Evolutionary conservation across 2,888 invertebrate genomes (phyloP), one percentile per base, ranked within the genome.

Genomic region (Drosophila greeni): DNA sequence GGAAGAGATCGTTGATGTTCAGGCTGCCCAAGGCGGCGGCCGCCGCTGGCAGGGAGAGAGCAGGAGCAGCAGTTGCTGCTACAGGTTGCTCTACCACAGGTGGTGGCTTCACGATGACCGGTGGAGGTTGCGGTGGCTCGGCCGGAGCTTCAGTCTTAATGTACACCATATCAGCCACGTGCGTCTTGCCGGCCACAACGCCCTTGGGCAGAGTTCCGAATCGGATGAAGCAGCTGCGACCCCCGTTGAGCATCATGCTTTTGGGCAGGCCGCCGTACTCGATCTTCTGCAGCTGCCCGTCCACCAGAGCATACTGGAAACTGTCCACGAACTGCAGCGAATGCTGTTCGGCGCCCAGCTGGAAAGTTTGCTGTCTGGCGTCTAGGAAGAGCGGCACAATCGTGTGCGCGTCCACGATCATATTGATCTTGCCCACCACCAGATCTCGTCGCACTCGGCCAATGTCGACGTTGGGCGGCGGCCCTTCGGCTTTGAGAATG

Each of bases 401-500:
- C 54, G 92, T 92, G 56, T 92, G 92, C 0, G 95, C 96, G 87
- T 97, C 94, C 6, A 96, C 92, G 55, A 96, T 94, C 64, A 96
- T 90, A 86, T 94, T 94, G 61, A 96, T 94, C 89, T 95, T 95
- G 0, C 95, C 96, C 0, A 94, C 93, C 1, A 95, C 94, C 43
- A 97, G 90, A 87, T 97, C 97, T 14, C 92, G 93, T 29, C 96
- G 91, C 75, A 93, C 92, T 34, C 92, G 92, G 0, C 97, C 95
- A 66, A 99, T 96, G 87, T 95, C 95, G 0, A 99, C 98, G 89
- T 96, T 96, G 0, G 99, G 99, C 5, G 97, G 93, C 0, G 97
- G 96, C 0, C 98, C 98, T 79, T 95, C 95, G 9, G 99, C 90
- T 82, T 95, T 94, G 1, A 99, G 91, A 43, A 92, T 90, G 67